Evolutionary conservation across 2,888 invertebrate genomes (phyloP), one percentile per base, ranked within the genome.

Genomic region (Acheta domesticus): DNA sequence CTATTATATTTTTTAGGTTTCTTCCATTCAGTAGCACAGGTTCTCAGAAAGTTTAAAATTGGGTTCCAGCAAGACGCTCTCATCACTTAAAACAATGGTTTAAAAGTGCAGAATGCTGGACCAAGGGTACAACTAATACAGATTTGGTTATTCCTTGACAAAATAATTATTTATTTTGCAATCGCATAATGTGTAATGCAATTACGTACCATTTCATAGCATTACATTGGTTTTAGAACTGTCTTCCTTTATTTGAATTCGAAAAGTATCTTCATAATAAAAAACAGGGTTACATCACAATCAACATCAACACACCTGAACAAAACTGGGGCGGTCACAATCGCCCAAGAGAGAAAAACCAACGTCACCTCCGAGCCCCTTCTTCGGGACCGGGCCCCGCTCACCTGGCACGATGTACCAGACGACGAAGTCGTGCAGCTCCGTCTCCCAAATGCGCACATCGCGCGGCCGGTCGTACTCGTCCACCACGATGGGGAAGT

Each of bases 341-440:
- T 62, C 62, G 14, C 62, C 62, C 62, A 62, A 62, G 16, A n/a
- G 62, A 12, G 16, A 62, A 62, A 4, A 36, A n/a, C 19, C 74
- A 16, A 74, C 20, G 20, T 21, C 11, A 3, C 21, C 75, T 20
- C 1, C 23, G 75, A 8, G 74, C 11, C n/a, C n/a, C 12, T 14
- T 74, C 12, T 14, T 74, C 21, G 11, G 74, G n/a, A 16, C 21
- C 75, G 20, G 36, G 62, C 62, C 14, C 62, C 14, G 62, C 62
- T 62, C 62, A 80, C 85, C 85, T 78, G 84, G 82, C 73, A 84
- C 85, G 36, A 85, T 84, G 83, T 87, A 87, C 82, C 87, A 85
- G 50, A 87, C 87, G 36, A 87, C 85, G 81, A 86, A 87, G 81
- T 87, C 86, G 48, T 84, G 83, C 77, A 84, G 83, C 75, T 86